phyloP scores from a whole-genome alignment of 1,140 invertebrate species.

The Radopholus similis region DNA sequence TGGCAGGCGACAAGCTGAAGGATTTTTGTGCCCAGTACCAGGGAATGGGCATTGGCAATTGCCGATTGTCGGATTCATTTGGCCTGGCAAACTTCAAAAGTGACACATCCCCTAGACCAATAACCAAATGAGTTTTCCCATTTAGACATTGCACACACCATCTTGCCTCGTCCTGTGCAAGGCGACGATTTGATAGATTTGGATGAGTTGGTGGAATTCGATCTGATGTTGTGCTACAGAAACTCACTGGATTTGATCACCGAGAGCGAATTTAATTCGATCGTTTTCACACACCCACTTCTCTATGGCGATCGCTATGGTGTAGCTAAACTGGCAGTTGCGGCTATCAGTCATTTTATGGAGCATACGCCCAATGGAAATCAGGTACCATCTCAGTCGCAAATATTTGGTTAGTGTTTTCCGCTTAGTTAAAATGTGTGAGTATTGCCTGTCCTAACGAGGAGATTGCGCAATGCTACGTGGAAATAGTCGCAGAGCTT shows the following conservation, averaged over 20 bases:
- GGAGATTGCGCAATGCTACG: slow-evolving; percentile 5
- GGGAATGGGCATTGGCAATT: slow-evolving; percentile 16
- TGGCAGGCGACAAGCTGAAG: slow-evolving; percentile 11
- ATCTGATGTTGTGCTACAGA: slow-evolving; percentile 17
- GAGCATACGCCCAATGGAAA: background rate
- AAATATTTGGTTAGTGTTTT: background rate
- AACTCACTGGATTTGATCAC: slow-evolving; percentile 21
- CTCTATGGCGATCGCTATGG: slow-evolving; percentile 1
- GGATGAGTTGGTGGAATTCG: slow-evolving; percentile 25
- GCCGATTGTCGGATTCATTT: slow-evolving; percentile 23
- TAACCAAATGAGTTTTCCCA: slow-evolving; percentile 4
- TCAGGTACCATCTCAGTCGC: background rate
- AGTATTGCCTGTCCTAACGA: slow-evolving; percentile 1
- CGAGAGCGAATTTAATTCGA: slow-evolving; percentile 3
- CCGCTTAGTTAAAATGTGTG: background rate
- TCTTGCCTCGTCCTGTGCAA: slow-evolving; percentile 13
- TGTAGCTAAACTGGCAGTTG: slow-evolving; percentile 8
- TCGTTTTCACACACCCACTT: slow-evolving; percentile 26
- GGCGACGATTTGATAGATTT: background rate
- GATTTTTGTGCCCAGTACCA: slow-evolving; percentile 14
- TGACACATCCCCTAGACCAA: background rate
- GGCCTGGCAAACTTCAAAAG: slow-evolving; percentile 23
- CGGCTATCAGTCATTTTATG: slow-evolving; percentile 7
- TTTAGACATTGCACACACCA: slow-evolving; percentile 28
- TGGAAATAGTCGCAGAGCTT: background rate